A percentile compares a stretch with the other conserved stretches of the same genome.
These are phyloP conservation scores for Craseonycteris thonglongyai DNA, from an alignment of 2,113 vertebrate genomes.

Conservation along the genomic window DNA sequence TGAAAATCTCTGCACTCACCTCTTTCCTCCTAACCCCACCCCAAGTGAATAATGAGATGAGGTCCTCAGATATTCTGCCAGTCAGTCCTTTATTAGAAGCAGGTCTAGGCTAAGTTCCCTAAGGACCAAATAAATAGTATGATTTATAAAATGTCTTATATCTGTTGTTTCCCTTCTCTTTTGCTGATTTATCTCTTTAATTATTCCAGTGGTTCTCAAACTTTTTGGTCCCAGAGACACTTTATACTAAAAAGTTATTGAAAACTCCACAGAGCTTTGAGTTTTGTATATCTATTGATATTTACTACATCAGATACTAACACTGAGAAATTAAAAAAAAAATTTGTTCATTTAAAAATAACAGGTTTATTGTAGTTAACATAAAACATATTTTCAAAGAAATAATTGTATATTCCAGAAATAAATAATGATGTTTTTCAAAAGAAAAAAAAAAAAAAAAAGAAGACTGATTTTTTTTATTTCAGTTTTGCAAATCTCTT, in stretches of 20 bases:
- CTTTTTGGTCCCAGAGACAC: constrained; percentile 24
- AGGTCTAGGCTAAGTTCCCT: not conserved
- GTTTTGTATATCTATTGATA: constrained; percentile 1
- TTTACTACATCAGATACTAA: not conserved
- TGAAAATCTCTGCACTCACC: not conserved
- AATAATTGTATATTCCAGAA: not conserved
- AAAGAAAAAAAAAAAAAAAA: not conserved
- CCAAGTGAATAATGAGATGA: not conserved
- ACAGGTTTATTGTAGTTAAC: not conserved
- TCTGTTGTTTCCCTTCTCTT: not conserved
- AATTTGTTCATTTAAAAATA: constrained; percentile 16
- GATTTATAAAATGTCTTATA: not conserved
- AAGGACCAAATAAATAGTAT: not conserved
- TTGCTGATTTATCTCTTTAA: constrained; percentile 55
- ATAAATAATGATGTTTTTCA: not conserved
- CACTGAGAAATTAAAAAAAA: constrained; percentile 31
- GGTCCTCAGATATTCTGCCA: not conserved
- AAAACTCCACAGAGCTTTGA: constrained; percentile 29
- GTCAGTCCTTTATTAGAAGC: not conserved
- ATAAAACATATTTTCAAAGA: constrained; percentile 5
- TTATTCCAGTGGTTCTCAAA: constrained; percentile 27
- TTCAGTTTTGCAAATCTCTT: not conserved
- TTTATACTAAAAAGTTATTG: constrained; percentile 27
- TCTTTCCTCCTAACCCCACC: not conserved
- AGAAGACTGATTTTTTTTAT: not conserved